These are phyloP conservation scores for Conistra vaccinii DNA, from an alignment of 2,888 invertebrate genomes.

Conservation along the genomic window DNA sequence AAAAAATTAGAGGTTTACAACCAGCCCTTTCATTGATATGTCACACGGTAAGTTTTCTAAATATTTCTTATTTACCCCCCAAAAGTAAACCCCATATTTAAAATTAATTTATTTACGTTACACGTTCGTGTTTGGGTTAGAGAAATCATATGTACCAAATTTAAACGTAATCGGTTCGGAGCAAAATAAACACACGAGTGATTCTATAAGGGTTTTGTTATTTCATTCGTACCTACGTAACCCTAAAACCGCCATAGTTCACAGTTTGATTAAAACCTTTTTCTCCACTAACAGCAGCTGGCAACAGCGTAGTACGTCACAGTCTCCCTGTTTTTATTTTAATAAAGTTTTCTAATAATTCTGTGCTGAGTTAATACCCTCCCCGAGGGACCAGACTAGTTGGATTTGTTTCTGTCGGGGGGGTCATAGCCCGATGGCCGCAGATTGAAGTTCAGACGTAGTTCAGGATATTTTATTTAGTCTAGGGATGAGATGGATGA, in stretches of 20 bases:
- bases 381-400: slow-evolving; percentile 34
- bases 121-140: no score
- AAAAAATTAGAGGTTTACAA: no score
- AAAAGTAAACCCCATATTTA: no score
- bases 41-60: no score
- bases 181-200: no score
- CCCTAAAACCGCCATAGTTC: neutral
- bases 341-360: slow-evolving; percentile 52
- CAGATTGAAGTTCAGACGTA: slow-evolving; percentile 38
- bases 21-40: no score
- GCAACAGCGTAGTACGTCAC: slow-evolving; percentile 33
- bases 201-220: no score
- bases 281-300: neutral
- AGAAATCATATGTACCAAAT: no score
- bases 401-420: slow-evolving; percentile 45
- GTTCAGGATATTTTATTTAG: slow-evolving; percentile 19
- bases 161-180: no score
- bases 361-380: slow-evolving; percentile 24
- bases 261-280: slow-evolving; percentile 37
- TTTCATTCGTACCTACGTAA: no score
- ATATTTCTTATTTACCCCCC: no score
- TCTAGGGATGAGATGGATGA: slow-evolving; percentile 6
- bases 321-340: slow-evolving; percentile 39
- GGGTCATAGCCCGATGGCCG: slow-evolving; percentile 9
- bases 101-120: no score